Percentiles rank a stretch among this genome's conserved stretches.
These are phyloP conservation scores for Ectropis grisescens DNA, from an alignment of 1,140 invertebrate genomes.

Conservation along the genomic window DNA sequence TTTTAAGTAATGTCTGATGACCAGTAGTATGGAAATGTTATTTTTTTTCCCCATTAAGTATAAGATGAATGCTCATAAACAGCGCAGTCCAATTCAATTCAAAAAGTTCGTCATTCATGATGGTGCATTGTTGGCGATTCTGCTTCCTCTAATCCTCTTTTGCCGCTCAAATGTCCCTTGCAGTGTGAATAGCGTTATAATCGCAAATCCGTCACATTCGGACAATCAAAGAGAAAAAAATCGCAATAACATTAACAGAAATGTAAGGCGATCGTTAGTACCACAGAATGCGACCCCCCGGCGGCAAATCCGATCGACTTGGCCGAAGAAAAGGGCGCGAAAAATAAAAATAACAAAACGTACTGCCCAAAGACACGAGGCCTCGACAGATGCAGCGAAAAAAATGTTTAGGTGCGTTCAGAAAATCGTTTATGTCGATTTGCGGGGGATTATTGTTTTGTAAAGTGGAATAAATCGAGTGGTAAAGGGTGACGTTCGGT, in stretches of 20 bases:
- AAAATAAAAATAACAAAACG: slow-evolving; percentile 28
- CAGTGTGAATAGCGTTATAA: slow-evolving; percentile 25
- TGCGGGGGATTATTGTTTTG: slow-evolving; percentile 34
- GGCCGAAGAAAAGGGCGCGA: slow-evolving; percentile 27
- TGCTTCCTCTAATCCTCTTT: slow-evolving; percentile 44
- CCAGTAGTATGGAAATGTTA: too few species aligned
- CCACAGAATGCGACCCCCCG: slow-evolving; percentile 42
- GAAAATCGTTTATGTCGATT: slow-evolving; percentile 39
- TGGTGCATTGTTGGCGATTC: slow-evolving; percentile 2
- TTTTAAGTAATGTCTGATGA: too few species aligned
- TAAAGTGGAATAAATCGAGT: slow-evolving; percentile 29
- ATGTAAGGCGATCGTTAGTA: slow-evolving; percentile 34
- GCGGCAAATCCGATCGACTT: slow-evolving; percentile 49
- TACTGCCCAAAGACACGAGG: slow-evolving; percentile 40
- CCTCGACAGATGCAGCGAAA: slow-evolving; percentile 47
- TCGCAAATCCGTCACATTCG: slow-evolving; percentile 47
- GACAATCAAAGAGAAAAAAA: slow-evolving; percentile 43
- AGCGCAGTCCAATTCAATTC: too few species aligned
- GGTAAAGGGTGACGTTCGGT: slow-evolving; percentile 10
- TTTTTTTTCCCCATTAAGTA: too few species aligned
- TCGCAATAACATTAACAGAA: slow-evolving; percentile 26
- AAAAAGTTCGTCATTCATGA: slow-evolving; percentile 8
- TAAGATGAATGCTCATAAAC: too few species aligned
- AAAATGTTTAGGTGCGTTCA: slow-evolving; percentile 17
- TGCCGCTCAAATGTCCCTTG: slow-evolving; percentile 24